phyloP scores from a whole-genome alignment of 2,113 vertebrate species.

The Cebus imitator region DNA sequence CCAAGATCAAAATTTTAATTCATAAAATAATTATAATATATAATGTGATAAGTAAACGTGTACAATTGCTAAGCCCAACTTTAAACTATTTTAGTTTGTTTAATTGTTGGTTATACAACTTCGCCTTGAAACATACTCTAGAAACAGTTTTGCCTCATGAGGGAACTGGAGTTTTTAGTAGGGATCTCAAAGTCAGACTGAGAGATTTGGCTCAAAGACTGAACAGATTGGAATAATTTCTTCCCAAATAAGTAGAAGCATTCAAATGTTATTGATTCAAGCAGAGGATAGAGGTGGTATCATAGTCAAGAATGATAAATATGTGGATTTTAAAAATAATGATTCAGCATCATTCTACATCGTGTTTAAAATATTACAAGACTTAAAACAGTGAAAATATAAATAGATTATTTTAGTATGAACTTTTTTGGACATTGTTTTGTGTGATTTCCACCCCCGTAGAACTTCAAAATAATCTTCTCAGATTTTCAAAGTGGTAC shows the following conservation, averaged over 20 bases:
- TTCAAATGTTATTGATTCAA: neutral
- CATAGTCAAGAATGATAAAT: slow-evolving; percentile 41
- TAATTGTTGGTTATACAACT: neutral
- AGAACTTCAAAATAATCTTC: neutral
- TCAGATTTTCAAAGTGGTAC: slow-evolving; percentile 22
- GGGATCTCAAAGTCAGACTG: slow-evolving; percentile 52
- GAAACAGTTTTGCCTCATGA: slow-evolving; percentile 30
- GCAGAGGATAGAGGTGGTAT: neutral
- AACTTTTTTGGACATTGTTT: neutral
- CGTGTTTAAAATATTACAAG: slow-evolving; percentile 27
- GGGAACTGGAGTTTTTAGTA: slow-evolving; percentile 2
- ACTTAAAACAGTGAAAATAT: slow-evolving; percentile 10
- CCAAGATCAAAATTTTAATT: neutral
- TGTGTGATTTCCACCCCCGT: neutral
- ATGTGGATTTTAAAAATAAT: slow-evolving; percentile 10
- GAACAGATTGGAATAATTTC: slow-evolving; percentile 65
- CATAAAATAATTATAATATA: neutral
- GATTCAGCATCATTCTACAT: neutral
- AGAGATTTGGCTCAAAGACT: slow-evolving; percentile 56
- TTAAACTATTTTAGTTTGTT: neutral
- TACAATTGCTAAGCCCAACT: neutral
- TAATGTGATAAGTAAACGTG: neutral
- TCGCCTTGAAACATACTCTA: slow-evolving; percentile 44
- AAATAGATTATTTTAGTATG: slow-evolving; percentile 27
- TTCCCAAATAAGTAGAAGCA: slow-evolving; percentile 21